phyloP scores from a whole-genome alignment of 2,113 vertebrate species.

The Zingel zingel region DNA sequence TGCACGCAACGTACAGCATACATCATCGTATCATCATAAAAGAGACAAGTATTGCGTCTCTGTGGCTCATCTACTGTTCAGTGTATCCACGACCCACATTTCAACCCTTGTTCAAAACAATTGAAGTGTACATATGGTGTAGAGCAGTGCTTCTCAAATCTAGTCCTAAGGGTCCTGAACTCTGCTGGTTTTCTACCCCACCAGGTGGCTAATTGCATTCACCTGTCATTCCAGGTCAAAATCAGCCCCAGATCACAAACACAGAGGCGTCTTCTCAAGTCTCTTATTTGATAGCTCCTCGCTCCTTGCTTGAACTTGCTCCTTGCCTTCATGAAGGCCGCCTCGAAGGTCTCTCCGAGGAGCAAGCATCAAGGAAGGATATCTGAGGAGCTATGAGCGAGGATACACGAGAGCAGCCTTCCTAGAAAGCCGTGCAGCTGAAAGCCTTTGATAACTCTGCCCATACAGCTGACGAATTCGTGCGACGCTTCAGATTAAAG shows the following conservation, averaged over 20 bases:
- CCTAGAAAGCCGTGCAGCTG: too few relatives aligned
- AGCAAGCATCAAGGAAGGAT: too few relatives aligned
- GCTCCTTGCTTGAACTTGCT: too few relatives aligned
- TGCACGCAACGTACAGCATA: not conserved
- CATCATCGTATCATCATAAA: not conserved
- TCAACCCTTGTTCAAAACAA: constrained; percentile 26
- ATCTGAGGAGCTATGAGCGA: too few relatives aligned
- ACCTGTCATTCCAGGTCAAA: constrained; percentile 34
- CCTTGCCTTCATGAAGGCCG: too few relatives aligned
- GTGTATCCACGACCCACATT: constrained; percentile 4
- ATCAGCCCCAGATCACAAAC: constrained; percentile 14
- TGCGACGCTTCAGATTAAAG: too few relatives aligned
- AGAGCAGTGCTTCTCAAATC: not conserved
- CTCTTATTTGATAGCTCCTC: too few relatives aligned
- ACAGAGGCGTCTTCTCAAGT: not conserved
- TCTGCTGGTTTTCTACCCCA: constrained; percentile 22
- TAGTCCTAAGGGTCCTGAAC: constrained; percentile 7
- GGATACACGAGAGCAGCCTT: too few relatives aligned
- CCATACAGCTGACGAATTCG: too few relatives aligned
- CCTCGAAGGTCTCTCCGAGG: too few relatives aligned
- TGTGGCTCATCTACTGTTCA: not conserved
- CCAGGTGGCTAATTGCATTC: constrained; percentile 48
- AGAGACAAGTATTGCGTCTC: not conserved
- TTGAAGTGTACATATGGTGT: not conserved
- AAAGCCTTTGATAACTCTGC: too few relatives aligned